A percentile compares a stretch with the other conserved stretches of the same genome.
Conservation (phyloP, 2,888 invertebrate species). For the Carpatolechia fugitivella region DNA sequence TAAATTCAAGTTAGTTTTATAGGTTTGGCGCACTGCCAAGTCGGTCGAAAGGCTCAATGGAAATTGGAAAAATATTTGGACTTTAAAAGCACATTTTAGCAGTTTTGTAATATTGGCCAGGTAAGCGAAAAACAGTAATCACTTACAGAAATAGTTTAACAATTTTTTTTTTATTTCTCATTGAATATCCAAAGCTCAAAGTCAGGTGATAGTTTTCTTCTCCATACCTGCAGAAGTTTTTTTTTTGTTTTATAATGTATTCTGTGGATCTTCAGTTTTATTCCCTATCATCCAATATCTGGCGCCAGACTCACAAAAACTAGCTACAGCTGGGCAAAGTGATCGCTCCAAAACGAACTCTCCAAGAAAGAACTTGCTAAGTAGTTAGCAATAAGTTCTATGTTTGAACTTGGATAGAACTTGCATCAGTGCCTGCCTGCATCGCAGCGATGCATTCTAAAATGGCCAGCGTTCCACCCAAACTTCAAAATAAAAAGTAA, state of each 20-base stretch:
- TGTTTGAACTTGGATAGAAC: conserved; percentile 56
- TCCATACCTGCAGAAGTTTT: too few relatives aligned
- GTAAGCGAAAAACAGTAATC: background rate
- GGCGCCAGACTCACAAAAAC: conserved; percentile 28
- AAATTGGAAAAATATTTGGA: conserved; percentile 13
- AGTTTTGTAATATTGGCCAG: conserved; percentile 4
- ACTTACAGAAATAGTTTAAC: too few relatives aligned
- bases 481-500: conserved; percentile 29
- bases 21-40: conserved; percentile 4
- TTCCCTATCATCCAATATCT: conserved; percentile 21
- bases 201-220: too few relatives aligned
- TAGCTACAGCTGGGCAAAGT: conserved; percentile 48
- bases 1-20: conserved; percentile 5
- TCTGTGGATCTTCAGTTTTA: conserved; percentile 8
- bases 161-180: too few relatives aligned
- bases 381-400: conserved; percentile 59
- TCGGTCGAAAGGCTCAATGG: conserved; percentile 15
- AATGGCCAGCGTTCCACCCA: conserved; percentile 31
- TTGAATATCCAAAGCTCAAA: too few relatives aligned
- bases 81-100: conserved; percentile 2
- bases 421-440: conserved; percentile 43
- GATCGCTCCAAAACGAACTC: conserved; percentile 42
- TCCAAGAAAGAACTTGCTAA: conserved; percentile 38
- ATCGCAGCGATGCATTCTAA: conserved; percentile 41
- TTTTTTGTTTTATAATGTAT: too few relatives aligned